Conservation (phyloP, 2,113 vertebrate genomes). For the Saccopteryx leptura region DNA sequence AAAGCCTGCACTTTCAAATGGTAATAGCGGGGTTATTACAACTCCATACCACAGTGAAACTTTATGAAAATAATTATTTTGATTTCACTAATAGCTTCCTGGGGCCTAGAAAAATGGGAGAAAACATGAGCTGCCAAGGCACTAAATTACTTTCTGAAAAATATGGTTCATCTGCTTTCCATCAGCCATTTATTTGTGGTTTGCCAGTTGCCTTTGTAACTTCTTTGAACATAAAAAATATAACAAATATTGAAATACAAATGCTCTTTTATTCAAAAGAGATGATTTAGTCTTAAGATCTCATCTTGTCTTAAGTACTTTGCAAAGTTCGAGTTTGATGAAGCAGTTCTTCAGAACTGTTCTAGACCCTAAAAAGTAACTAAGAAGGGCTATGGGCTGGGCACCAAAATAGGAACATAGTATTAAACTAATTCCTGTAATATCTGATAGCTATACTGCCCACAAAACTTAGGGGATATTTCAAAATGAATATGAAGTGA, state of each 20-base stretch:
- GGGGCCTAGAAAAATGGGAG: background rate
- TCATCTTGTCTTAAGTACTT: slow-evolving; percentile 28
- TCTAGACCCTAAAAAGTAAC: background rate
- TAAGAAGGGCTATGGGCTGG: background rate
- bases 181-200: background rate
- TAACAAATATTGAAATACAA: background rate
- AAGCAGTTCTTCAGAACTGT: background rate
- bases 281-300: background rate
- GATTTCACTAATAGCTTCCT: slow-evolving; percentile 9
- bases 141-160: slow-evolving; percentile 38
- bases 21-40: background rate
- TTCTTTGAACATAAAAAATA: background rate
- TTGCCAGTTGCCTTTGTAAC: slow-evolving; percentile 27
- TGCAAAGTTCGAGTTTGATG: background rate
- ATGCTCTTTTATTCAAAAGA: slow-evolving; percentile 11
- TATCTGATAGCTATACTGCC: background rate
- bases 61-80: slow-evolving; percentile 34
- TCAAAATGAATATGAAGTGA: no score
- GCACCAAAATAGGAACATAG: background rate
- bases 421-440: background rate
- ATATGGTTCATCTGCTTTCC: slow-evolving; percentile 30
- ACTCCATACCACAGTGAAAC: background rate
- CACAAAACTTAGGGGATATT: no score
- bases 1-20: background rate
- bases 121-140: background rate